Evolutionary conservation across 1,140 invertebrate species (phyloP).

Genomic region (Hyphantria cunea): DNA sequence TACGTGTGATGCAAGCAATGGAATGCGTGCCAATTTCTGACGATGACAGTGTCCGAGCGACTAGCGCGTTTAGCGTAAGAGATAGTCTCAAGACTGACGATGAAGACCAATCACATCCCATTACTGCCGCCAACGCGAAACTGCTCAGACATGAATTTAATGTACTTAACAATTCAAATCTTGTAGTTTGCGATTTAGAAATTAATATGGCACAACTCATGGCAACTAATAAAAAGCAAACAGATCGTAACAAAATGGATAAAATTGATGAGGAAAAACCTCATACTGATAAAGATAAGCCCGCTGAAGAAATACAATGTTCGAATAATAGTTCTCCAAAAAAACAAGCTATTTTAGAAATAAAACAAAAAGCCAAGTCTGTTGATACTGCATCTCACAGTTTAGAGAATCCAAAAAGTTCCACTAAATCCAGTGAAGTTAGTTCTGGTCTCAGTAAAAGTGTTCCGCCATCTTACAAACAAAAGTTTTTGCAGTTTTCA

Average conservation of each 20-base stretch:
- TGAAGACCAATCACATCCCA: constrained; percentile 80
- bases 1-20: constrained; percentile 59
- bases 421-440: constrained; percentile 70
- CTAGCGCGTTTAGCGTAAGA: constrained; percentile 77
- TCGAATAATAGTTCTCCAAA: constrained; percentile 22
- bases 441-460: constrained; percentile 77
- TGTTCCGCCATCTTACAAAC: constrained; percentile 79
- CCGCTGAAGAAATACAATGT: constrained; percentile 55
- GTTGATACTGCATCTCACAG: constrained; percentile 72
- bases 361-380: constrained; percentile 61
- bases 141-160: constrained; percentile 76
- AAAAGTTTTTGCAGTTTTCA: constrained; percentile 78
- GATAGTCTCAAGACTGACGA: constrained; percentile 84
- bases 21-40: constrained; percentile 78
- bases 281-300: constrained; percentile 48
- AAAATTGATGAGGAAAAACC: constrained; percentile 74
- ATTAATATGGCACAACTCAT: constrained; percentile 81
- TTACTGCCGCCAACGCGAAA: constrained; percentile 75
- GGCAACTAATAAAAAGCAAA: constrained; percentile 60
- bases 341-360: constrained; percentile 42
- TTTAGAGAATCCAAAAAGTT: constrained; percentile 73
- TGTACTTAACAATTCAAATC: constrained; percentile 80
- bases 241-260: constrained; percentile 69
- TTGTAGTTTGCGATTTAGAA: constrained; percentile 83
- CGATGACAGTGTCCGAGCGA: constrained; percentile 78